Conservation (phyloP, 2,888 invertebrate genomes). For the Cheiracanthium punctorium region DNA sequence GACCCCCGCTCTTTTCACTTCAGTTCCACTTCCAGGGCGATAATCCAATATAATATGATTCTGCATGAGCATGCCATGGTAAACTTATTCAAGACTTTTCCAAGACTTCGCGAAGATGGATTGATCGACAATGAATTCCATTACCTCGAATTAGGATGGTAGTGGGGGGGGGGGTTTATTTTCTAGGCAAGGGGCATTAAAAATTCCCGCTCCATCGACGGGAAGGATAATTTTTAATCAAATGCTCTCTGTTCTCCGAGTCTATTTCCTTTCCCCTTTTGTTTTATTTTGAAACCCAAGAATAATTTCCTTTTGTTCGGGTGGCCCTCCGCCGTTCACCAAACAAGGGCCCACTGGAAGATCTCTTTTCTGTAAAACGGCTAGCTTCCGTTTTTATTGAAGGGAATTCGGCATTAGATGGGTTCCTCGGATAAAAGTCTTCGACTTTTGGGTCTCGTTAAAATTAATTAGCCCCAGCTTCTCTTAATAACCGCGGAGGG, state of each 20-base stretch:
- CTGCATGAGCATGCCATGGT: background rate
- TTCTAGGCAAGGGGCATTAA: background rate
- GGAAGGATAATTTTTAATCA: constrained; percentile 59
- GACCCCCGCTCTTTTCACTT: background rate
- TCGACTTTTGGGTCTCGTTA: constrained; percentile 56
- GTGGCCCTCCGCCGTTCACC: constrained; percentile 35
- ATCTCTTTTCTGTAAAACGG: background rate
- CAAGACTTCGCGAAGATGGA: background rate
- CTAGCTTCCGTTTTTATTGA: constrained; percentile 55
- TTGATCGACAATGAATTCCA: background rate
- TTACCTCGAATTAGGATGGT: background rate
- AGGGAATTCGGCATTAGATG: constrained; percentile 14
- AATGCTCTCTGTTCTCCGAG: background rate
- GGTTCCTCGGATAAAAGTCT: constrained; percentile 25
- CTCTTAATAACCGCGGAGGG: constrained; percentile 45
- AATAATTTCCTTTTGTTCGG: constrained; percentile 66
- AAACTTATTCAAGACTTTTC: background rate
- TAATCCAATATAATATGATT: background rate
- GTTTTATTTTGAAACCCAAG: constrained; percentile 68
- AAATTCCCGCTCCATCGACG: background rate
- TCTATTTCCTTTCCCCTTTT: constrained; percentile 36
- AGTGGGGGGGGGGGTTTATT: no score
- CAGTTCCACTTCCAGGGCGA: background rate
- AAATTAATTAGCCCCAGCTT: constrained; percentile 63
- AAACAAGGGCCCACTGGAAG: constrained; percentile 42